Base-by-base conservation (phyloP, 37 sponge, comb jelly and placozoan genomes). In the Beroe forskalii region DNA sequence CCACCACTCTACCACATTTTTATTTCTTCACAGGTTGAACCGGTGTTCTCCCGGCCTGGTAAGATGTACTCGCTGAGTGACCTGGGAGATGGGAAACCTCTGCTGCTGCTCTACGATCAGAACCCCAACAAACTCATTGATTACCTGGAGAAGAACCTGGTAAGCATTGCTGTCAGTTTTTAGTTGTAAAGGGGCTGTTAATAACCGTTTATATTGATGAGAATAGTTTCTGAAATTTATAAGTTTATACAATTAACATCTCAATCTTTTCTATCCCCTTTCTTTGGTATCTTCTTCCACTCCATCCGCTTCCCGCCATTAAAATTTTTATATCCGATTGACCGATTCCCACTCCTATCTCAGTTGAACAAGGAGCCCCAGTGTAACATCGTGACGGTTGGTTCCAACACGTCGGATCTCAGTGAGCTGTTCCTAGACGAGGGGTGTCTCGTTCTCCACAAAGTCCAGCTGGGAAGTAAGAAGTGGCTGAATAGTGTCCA, bases 361-460 rank as follows among this genome's bases (percentile, higher is more conserved):
- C 86, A 80, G 86, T 14, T 80, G 24, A 37, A 44, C 8, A 44
- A 44, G 27, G 86, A 80, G 55, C 1, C 14, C 4, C 86, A 80
- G 22, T 35, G 37, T 20, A 9, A 80, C 86, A 44, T 80, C 9
- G n/a, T 80, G 23, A 80, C 86, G 3, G 86, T 41, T 9, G 86
- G 86, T 1, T 44, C 86, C 4, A 44, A 80, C 86, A 80, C 86
- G 0, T 69, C 72, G 6, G 55, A 80, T 17, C 86, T 80, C 27
- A 80, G 27, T 38, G 37, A 35, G 1, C 40, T 80, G 30, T 80
- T 80, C 55, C 28, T 37, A 0, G 86, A 80, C 55, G 86, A 80
- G 48, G 86, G 86, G 3, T 80, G 86, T 80, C 40, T 80, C 25
- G 55, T 80, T 2, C 44, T 80, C n/a, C 86, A 80, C 86, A 80